Evolutionary conservation across 2,888 invertebrate species (phyloP).

Genomic region (Cyrtodaria siliqua): DNA sequence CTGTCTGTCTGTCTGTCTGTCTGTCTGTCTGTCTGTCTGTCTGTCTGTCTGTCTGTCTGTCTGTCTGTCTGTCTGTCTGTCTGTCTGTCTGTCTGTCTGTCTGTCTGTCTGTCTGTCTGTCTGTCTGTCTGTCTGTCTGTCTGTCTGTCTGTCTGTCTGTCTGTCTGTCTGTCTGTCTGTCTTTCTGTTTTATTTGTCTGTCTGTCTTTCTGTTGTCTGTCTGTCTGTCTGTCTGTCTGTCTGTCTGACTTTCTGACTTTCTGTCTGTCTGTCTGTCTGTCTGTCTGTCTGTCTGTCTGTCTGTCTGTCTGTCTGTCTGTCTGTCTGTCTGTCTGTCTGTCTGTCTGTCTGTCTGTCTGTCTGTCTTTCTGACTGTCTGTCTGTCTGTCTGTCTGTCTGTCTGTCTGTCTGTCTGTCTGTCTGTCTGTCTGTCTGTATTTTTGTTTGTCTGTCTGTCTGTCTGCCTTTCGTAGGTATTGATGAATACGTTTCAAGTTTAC

Average conservation of each 20-base stretch:
- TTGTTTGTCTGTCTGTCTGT: too few relatives aligned
- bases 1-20: conserved; percentile 25
- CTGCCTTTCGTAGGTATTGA: too few relatives aligned
- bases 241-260: too few relatives aligned
- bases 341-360: background rate
- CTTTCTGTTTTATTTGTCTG: too few relatives aligned
- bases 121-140: background rate
- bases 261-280: too few relatives aligned
- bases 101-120: background rate
- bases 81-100: background rate
- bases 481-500: too few relatives aligned
- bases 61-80: background rate
- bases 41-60: background rate
- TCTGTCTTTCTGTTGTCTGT: too few relatives aligned
- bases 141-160: background rate
- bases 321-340: conserved; percentile 3
- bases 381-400: background rate
- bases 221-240: too few relatives aligned
- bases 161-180: too few relatives aligned
- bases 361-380: too few relatives aligned
- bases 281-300: background rate
- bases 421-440: too few relatives aligned
- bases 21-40: conserved; percentile 31
- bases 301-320: background rate
- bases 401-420: background rate